Percentiles rank a stretch among this genome's conserved stretches.
phyloP scores from a whole-genome alignment of 2,797 vertebrate genomes.

The Artibeus jamaicensis region DNA sequence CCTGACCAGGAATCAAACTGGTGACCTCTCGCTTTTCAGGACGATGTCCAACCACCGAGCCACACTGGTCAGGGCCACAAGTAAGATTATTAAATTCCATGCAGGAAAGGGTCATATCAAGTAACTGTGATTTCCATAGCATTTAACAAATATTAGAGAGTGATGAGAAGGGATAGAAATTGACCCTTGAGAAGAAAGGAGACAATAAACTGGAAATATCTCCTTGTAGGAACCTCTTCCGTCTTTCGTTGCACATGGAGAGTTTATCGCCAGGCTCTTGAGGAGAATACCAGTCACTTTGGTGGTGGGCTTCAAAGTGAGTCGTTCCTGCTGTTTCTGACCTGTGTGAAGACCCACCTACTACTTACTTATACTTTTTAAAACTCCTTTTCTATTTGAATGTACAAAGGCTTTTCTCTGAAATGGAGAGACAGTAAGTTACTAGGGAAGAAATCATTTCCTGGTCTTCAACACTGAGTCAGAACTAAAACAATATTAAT shows the following conservation, averaged over 20 bases:
- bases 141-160: not conserved
- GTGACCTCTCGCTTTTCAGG: not conserved
- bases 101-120: not conserved
- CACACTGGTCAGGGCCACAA: not conserved
- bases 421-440: not conserved
- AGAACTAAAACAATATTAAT: slow-evolving; percentile 33
- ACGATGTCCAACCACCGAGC: not conserved
- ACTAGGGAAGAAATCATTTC: not conserved
- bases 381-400: not conserved
- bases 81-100: not conserved
- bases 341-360: not conserved
- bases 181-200: not conserved
- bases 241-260: rapidly evolving
- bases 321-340: not conserved
- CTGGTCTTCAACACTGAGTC: not conserved
- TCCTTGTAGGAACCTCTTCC: not conserved
- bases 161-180: not conserved
- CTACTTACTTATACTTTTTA: not conserved
- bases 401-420: not conserved
- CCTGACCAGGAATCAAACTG: not conserved
- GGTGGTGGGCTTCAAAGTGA: not conserved
- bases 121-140: not conserved
- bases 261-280: not conserved
- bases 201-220: not conserved
- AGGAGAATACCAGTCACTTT: not conserved